phyloP scores from a whole-genome alignment of 2,888 invertebrate genomes.

The Tachina lurida region DNA sequence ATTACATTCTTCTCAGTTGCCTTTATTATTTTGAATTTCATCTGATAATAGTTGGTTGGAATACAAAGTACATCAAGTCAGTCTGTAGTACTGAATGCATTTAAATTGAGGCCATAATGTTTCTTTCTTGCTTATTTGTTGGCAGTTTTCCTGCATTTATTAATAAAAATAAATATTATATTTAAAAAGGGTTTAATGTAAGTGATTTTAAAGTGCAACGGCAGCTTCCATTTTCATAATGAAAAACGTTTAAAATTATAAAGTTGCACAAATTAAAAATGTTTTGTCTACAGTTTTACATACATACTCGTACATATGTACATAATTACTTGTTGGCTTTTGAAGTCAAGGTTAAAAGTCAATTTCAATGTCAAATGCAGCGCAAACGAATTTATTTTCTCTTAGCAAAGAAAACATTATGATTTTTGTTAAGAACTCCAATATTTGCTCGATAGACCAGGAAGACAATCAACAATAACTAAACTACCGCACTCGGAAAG shows the following conservation, averaged over 20 bases:
- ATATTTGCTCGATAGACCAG: background rate
- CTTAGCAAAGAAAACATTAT: background rate
- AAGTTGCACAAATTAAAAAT: background rate
- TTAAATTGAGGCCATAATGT: constrained; percentile 45
- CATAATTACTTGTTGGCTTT: constrained; percentile 23
- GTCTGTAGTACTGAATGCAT: constrained; percentile 18
- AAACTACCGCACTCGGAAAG: no score
- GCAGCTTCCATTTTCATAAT: constrained; percentile 62
- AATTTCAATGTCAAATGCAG: constrained; percentile 50
- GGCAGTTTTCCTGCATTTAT: constrained; percentile 24
- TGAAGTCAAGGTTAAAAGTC: constrained; percentile 59
- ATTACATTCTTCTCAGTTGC: background rate
- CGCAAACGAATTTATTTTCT: constrained; percentile 1
- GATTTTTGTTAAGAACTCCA: background rate
- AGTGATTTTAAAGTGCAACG: constrained; percentile 36
- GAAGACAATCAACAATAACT: no score
- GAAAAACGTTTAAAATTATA: constrained; percentile 25
- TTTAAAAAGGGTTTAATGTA: constrained; percentile 34
- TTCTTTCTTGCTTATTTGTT: constrained; percentile 21
- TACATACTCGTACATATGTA: background rate
- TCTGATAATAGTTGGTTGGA: constrained; percentile 19
- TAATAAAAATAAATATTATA: constrained; percentile 7
- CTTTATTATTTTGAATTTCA: constrained; percentile 6
- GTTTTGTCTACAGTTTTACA: constrained; percentile 4
- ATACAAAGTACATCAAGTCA: background rate